Evolutionary conservation across 2,797 vertebrate species (phyloP), one percentile per base, ranked within the genome.

Genomic region (Pristis pectinata): DNA sequence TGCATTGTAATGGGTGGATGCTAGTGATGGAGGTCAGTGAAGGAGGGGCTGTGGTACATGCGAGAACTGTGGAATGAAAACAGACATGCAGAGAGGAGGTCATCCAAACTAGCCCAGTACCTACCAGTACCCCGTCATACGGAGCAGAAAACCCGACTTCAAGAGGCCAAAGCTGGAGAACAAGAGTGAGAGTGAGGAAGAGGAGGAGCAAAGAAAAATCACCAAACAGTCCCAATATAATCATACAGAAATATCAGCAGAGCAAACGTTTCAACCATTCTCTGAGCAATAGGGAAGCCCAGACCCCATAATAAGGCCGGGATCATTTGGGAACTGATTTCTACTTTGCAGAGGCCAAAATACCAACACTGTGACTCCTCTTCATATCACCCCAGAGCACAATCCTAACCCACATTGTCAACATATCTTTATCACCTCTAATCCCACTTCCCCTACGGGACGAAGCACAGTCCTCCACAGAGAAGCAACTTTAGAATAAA

Each of bases 131-230:
- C 98, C 98, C 98, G 98, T 98, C 98, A 95, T 97, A 98, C 96
- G 98, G 98, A 98, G 98, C 97, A 95, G 98, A 98, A 97, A 98
- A 99, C 97, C 98, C 98, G 97, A 99, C 98, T 96, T 98, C 98
- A 98, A 99, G 97, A 98, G 98, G 98, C 97, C 98, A 98, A 95
- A 96, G 97, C 99, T 99, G 97, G 95, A 97, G 96, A 97, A 95
- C 24, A 41, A 96, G 95, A 95, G 49, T 22, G 76, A 94, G 95
- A 97, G 95, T 97, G 95, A 97, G 24, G 95, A 95, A 96, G 94
- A 97, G 59, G 70, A 72, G 70, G 24, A 67, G 93, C 96, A 95
- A 95, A 96, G 96, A 95, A 97, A 97, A 8, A 59, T 70, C 76
- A 87, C 49, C 80, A 93, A 41, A 89, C 17, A 1, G n/a, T 91